A percentile compares a stretch with the other conserved stretches of the same genome.
These are phyloP conservation scores for Anguilla rostrata DNA, from an alignment of 2,113 vertebrate genomes.

Conservation along the genomic window DNA sequence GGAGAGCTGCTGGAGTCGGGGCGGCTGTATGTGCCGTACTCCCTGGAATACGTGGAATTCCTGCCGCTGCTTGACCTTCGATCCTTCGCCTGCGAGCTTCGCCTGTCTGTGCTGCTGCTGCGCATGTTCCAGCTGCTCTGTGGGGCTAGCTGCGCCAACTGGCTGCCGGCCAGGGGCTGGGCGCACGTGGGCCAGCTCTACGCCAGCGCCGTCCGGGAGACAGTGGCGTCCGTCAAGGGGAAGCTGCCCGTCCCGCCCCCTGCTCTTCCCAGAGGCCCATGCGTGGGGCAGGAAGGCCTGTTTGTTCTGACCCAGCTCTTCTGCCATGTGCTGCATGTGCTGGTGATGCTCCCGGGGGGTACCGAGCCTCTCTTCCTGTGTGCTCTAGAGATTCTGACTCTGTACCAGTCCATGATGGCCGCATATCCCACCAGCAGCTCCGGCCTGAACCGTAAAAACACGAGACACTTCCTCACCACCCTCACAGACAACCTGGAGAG, in stretches of 20 bases:
- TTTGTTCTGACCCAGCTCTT: constrained; percentile 90
- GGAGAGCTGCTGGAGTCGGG: constrained; percentile 71
- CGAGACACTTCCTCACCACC: constrained; percentile 82
- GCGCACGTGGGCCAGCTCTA: constrained; percentile 78
- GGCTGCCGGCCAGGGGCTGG: constrained; percentile 79
- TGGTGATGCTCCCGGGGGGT: constrained; percentile 84
- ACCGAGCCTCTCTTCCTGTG: constrained; percentile 76
- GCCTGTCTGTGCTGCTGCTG: constrained; percentile 84
- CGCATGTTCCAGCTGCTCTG: constrained; percentile 90
- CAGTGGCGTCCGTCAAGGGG: constrained; percentile 67
- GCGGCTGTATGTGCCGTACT: constrained; percentile 85
- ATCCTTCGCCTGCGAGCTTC: constrained; percentile 77
- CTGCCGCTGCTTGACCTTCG: constrained; percentile 88
- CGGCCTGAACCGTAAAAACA: constrained; percentile 76
- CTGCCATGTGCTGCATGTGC: constrained; percentile 88
- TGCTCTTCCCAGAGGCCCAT: not conserved
- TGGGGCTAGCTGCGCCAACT: constrained; percentile 82
- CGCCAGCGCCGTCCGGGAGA: constrained; percentile 70
- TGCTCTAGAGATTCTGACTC: constrained; percentile 84
- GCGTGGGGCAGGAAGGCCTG: constrained; percentile 72
- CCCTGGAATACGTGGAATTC: constrained; percentile 89
- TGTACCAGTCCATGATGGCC: constrained; percentile 73
- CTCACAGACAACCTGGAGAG: constrained; percentile 75
- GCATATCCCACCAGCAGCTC: constrained; percentile 67
- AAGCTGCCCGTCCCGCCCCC: constrained; percentile 33